phyloP scores from a whole-genome alignment of 2,888 invertebrate species.

The Lucinisca nassula region DNA sequence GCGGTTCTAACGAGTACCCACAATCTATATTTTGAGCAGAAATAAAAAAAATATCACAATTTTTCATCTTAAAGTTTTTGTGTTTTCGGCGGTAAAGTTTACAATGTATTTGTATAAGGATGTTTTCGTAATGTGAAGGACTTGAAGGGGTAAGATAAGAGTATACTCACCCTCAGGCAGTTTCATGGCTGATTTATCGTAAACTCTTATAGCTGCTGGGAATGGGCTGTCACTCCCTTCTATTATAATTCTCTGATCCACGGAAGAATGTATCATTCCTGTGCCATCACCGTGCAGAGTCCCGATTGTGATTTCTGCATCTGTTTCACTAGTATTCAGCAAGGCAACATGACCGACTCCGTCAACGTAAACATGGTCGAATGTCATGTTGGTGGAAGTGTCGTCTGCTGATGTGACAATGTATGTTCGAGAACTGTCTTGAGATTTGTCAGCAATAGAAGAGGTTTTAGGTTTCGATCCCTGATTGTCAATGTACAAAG shows the following conservation, averaged over 20 bases:
- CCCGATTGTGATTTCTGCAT: slow-evolving; percentile 62
- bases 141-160: too few relatives aligned
- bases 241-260: slow-evolving; percentile 66
- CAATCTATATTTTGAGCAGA: too few relatives aligned
- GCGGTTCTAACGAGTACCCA: too few relatives aligned
- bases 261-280: slow-evolving; percentile 77
- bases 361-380: slow-evolving; percentile 71
- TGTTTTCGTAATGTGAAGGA: too few relatives aligned
- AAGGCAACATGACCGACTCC: slow-evolving; percentile 77
- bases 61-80: too few relatives aligned
- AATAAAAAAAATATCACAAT: too few relatives aligned
- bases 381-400: slow-evolving; percentile 43
- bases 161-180: slow-evolving; percentile 76
- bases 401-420: slow-evolving; percentile 61
- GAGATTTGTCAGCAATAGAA: slow-evolving; percentile 59
- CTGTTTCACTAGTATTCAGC: slow-evolving; percentile 37
- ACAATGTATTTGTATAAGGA: too few relatives aligned
- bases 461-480: slow-evolving; percentile 69
- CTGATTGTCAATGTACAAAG: slow-evolving; percentile 76
- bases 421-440: slow-evolving; percentile 76
- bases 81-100: too few relatives aligned
- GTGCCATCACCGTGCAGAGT: slow-evolving; percentile 76
- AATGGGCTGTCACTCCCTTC: slow-evolving; percentile 74
- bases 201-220: slow-evolving; percentile 77
- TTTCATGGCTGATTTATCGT: slow-evolving; percentile 66